Evolutionary conservation across 2,113 vertebrate species (phyloP), one percentile per base, ranked within the genome.

Genomic region (Poicephalus meyeri): DNA sequence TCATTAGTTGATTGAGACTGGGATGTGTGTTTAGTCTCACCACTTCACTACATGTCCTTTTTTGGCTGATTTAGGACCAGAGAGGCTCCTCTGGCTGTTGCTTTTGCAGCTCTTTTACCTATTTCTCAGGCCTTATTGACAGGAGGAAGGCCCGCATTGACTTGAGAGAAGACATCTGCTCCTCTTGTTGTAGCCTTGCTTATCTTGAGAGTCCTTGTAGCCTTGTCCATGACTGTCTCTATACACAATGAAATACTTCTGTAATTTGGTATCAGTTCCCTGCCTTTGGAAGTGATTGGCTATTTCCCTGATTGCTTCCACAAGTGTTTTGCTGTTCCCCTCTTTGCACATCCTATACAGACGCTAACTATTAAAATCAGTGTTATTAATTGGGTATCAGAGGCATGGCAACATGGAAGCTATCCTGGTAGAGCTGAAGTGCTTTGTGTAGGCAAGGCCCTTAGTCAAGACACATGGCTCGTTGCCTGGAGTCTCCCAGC

Each of bases 401-500:
- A 79, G 80, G 73, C 93, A 81, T 76, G 78, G 92, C 78, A 89
- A 87, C 73, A 89, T 91, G 93, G 91, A 89, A 74, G 56, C 89
- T 84, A 42, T 81, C 53, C 86, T 79, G 86, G 80, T 87, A 74
- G 4, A 91, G 72, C 88, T 79, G 56, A 91, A 76, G 63, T 3
- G 44, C 77, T 82, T 56, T 89, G 95, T 44, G 65, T 95, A 87
- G 94, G 93, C 93, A 95, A 95, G 96, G 89, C 93, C 95, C 73
- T 97, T 89, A 95, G 89, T 95, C 86, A 87, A 95, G 95, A 49
- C 84, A 23, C 89, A 87, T 95, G 91, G 95, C 93, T 89, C 55
- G 84, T 88, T 96, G 95, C 94, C 91, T 95, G 26, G 93, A 81
- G 91, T 95, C 96, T 96, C 94, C 94, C 94, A 94, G 91, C 96